phyloP scores from a whole-genome alignment of 2,888 invertebrate genomes.

The Oxyscelio sp. region DNA sequence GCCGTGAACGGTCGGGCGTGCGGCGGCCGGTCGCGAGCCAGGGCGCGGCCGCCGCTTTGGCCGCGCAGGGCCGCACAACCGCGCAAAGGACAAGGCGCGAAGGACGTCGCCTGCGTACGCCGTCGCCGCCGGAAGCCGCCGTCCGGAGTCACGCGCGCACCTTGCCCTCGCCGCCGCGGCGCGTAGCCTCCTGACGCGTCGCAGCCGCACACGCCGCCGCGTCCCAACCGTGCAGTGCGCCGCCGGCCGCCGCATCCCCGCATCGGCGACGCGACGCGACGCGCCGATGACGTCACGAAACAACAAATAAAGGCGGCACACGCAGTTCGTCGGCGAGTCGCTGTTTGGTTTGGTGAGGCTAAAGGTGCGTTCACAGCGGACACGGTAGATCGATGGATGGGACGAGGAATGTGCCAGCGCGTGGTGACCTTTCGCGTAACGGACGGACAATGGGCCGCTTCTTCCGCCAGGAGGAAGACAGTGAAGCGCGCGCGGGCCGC shows the following conservation, averaged over 20 bases:
- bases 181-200: constrained; percentile 52
- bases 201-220: not conserved
- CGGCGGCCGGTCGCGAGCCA: too few relatives aligned
- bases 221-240: not conserved
- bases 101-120: constrained; percentile 80
- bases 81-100: constrained; percentile 87
- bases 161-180: constrained; percentile 33
- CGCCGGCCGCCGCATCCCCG: constrained; percentile 71
- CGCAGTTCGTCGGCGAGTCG: too few relatives aligned
- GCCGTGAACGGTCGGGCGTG: too few relatives aligned
- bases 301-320: too few relatives aligned
- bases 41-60: constrained; percentile 61
- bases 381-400: too few relatives aligned
- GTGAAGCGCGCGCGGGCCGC: constrained; percentile 30
- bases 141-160: constrained; percentile 56
- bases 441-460: not conserved
- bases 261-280: constrained; percentile 47
- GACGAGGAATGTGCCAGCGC: too few relatives aligned
- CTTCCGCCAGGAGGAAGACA: not conserved
- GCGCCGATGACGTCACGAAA: too few relatives aligned
- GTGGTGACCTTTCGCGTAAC: constrained; percentile 8
- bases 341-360: too few relatives aligned
- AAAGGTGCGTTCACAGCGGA: too few relatives aligned
- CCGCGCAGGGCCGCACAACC: constrained; percentile 67
- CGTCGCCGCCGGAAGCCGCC: constrained; percentile 55